Percentiles rank a stretch among this genome's conserved stretches.
Conservation (phyloP, 1,140 invertebrate species). For the Euwallacea fornicatus region DNA sequence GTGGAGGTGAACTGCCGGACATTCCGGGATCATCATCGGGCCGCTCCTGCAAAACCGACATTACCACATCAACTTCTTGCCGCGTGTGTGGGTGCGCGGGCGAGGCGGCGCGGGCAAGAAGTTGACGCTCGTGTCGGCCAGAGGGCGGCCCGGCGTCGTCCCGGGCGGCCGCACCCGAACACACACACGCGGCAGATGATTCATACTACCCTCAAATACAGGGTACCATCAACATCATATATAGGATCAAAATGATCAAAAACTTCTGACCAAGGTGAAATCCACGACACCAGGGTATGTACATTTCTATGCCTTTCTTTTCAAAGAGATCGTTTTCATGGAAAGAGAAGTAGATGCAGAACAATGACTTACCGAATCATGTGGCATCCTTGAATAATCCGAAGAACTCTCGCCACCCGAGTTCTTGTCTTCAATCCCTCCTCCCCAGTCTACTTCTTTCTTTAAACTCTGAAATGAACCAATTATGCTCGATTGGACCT, state of each 20-base stretch:
- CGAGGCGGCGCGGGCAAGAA: constrained; percentile 65
- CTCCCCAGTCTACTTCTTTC: constrained; percentile 84
- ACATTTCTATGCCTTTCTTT: too few species aligned
- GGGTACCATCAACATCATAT: too few species aligned
- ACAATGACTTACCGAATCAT: constrained; percentile 74
- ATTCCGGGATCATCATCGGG: constrained; percentile 66
- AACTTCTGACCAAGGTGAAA: too few species aligned
- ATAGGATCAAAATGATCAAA: too few species aligned
- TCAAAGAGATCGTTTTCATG: too few species aligned
- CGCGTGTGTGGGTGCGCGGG: constrained; percentile 30
- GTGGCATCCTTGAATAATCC: constrained; percentile 71
- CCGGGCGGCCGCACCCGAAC: constrained; percentile 34
- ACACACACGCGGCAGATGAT: constrained; percentile 31
- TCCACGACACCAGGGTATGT: too few species aligned
- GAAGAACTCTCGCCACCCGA: constrained; percentile 72
- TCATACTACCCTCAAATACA: not conserved
- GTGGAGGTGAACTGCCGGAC: constrained; percentile 47
- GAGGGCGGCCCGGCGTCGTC: constrained; percentile 36
- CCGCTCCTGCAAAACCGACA: constrained; percentile 74
- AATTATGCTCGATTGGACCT: not conserved
- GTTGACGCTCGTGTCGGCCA: constrained; percentile 89
- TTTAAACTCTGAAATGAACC: constrained; percentile 72
- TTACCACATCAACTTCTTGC: constrained; percentile 86
- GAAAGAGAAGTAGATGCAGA: too few species aligned
- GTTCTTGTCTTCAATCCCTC: constrained; percentile 78